These are phyloP conservation scores for Pararge aegeria DNA, from an alignment of 1,140 invertebrate species.

Conservation along the genomic window DNA sequence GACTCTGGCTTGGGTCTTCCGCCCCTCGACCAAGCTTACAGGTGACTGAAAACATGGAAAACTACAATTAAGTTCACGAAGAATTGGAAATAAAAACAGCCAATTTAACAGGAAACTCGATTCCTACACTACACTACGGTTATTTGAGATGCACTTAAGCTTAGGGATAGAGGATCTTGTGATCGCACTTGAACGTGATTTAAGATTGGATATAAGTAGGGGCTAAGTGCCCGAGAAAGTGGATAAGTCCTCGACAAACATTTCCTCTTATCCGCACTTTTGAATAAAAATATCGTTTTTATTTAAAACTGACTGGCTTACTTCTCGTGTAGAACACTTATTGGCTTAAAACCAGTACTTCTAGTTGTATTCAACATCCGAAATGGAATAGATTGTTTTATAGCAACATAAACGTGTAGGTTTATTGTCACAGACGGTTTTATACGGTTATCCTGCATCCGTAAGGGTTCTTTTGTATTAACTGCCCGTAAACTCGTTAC, in stretches of 20 bases:
- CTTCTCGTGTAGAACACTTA: slow-evolving; percentile 27
- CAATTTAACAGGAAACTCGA: background rate
- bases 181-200: background rate
- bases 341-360: slow-evolving; percentile 61
- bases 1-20: slow-evolving; percentile 90
- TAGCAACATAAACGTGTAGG: slow-evolving; percentile 54
- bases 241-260: background rate
- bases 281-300: background rate
- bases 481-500: slow-evolving; percentile 47
- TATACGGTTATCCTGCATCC: slow-evolving; percentile 48
- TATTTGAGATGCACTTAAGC: background rate
- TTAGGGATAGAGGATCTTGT: background rate
- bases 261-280: background rate
- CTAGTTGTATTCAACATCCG: slow-evolving; percentile 59
- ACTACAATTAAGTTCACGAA: background rate
- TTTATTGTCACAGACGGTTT: slow-evolving; percentile 60
- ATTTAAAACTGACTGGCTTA: background rate
- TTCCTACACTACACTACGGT: background rate
- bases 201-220: background rate
- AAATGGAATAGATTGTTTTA: slow-evolving; percentile 69
- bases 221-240: background rate
- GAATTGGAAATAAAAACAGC: background rate
- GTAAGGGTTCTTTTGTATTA: slow-evolving; percentile 56
- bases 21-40: slow-evolving; percentile 83
- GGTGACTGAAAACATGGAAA: slow-evolving; percentile 54